Evolutionary conservation across 1,140 invertebrate genomes (phyloP).

Genomic region (Drosophila nigromelanica): DNA sequence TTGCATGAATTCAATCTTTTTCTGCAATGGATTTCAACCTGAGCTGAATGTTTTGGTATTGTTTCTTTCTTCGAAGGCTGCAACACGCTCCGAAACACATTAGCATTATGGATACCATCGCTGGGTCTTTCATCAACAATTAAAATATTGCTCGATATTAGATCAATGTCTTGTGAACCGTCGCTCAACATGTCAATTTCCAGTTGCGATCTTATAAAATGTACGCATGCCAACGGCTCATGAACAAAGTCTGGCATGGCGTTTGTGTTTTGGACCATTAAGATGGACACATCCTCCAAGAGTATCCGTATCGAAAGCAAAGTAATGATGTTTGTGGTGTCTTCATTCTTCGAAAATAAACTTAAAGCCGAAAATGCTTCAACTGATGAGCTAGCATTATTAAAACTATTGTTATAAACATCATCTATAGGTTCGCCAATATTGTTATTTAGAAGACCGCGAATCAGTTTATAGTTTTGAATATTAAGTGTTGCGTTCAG

Average conservation of each 20-base stretch:
- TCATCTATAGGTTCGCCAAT: constrained; percentile 95
- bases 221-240: constrained; percentile 91
- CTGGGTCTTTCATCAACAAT: constrained; percentile 89
- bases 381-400: constrained; percentile 58
- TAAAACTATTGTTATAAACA: constrained; percentile 82
- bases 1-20: constrained; percentile 89
- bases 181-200: constrained; percentile 94
- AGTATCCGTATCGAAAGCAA: constrained; percentile 92
- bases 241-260: constrained; percentile 58
- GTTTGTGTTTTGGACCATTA: constrained; percentile 85
- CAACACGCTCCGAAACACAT: constrained; percentile 94
- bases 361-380: constrained; percentile 64
- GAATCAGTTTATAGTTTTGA: constrained; percentile 94
- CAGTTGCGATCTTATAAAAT: constrained; percentile 95
- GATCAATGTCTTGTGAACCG: constrained; percentile 94
- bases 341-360: constrained; percentile 46
- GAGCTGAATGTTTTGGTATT: constrained; percentile 87
- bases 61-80: constrained; percentile 88
- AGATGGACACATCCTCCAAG: constrained; percentile 93
- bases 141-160: constrained; percentile 96
- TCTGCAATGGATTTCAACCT: constrained; percentile 93
- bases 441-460: constrained; percentile 95
- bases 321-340: constrained; percentile 86
- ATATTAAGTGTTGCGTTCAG: constrained; percentile 93
- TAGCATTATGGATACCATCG: constrained; percentile 85